These are phyloP conservation scores for Cacatua alba DNA, from an alignment of 2,113 vertebrate species.

Conservation along the genomic window DNA sequence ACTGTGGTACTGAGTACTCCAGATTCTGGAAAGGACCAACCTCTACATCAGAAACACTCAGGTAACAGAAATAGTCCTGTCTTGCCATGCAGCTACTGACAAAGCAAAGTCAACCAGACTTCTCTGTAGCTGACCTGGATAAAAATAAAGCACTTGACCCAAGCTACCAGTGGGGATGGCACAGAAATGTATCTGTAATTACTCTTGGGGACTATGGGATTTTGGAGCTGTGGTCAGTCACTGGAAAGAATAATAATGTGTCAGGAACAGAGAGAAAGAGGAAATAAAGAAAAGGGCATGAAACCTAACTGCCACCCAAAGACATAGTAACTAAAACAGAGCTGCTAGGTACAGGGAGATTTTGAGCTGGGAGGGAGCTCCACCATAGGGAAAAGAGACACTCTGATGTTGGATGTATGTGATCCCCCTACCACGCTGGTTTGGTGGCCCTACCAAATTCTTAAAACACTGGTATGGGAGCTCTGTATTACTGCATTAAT, in stretches of 20 bases:
- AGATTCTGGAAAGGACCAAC: neutral
- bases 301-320: neutral
- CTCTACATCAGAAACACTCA: neutral
- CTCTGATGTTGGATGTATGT: neutral
- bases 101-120: neutral
- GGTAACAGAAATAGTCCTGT: neutral
- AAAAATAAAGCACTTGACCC: conserved; percentile 26
- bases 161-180: neutral
- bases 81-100: neutral
- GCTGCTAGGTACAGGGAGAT: neutral
- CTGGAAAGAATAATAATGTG: conserved; percentile 18
- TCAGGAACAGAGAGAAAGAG: neutral
- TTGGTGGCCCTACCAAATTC: neutral
- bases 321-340: neutral
- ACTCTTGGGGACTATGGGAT: neutral
- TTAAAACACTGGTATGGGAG: neutral
- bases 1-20: neutral
- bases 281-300: neutral
- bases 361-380: neutral
- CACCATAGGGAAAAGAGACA: neutral
- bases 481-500: neutral
- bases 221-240: neutral
- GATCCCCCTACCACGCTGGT: neutral
- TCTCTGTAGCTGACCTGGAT: neutral
- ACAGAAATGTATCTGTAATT: conserved; percentile 16